Evolutionary conservation across 2,888 invertebrate species (phyloP).

Genomic region (Spatulosminthurus flaviceps): DNA sequence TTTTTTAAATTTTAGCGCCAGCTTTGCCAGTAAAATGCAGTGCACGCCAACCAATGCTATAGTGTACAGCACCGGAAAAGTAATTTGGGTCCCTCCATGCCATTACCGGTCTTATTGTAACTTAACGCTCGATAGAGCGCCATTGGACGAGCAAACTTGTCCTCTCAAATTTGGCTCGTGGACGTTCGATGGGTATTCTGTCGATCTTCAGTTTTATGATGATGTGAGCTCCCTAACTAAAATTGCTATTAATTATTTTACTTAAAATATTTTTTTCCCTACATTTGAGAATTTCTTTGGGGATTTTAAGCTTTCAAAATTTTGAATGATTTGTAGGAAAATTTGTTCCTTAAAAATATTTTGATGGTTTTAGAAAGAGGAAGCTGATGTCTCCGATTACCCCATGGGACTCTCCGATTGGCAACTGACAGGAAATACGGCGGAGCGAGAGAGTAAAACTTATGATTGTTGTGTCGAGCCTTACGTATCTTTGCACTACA

Average conservation of each 20-base stretch:
- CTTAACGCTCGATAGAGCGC: constrained; percentile 43
- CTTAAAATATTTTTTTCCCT: no score
- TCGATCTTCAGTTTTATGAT: constrained; percentile 53
- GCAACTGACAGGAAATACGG: constrained; percentile 42
- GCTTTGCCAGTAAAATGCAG: constrained; percentile 34
- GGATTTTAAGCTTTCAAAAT: no score
- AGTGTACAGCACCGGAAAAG: constrained; percentile 50
- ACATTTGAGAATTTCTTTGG: no score
- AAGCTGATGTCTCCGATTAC: constrained; percentile 39
- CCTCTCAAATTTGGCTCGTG: constrained; percentile 56
- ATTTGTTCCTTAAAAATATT: background rate
- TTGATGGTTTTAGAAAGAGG: constrained; percentile 24
- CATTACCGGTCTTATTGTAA: constrained; percentile 52
- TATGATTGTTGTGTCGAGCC: constrained; percentile 57
- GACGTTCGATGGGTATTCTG: constrained; percentile 56
- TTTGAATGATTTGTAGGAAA: no score
- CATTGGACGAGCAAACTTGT: constrained; percentile 55
- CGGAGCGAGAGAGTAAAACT: constrained; percentile 46
- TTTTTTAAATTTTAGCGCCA: constrained; percentile 8
- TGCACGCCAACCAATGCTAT: constrained; percentile 54
- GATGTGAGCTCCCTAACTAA: constrained; percentile 26
- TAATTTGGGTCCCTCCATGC: constrained; percentile 56
- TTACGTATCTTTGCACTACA: constrained; percentile 36
- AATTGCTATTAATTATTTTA: no score
- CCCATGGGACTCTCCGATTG: constrained; percentile 45